phyloP scores from a whole-genome alignment of 2,797 vertebrate genomes.

The Malacoctenus gilli region DNA sequence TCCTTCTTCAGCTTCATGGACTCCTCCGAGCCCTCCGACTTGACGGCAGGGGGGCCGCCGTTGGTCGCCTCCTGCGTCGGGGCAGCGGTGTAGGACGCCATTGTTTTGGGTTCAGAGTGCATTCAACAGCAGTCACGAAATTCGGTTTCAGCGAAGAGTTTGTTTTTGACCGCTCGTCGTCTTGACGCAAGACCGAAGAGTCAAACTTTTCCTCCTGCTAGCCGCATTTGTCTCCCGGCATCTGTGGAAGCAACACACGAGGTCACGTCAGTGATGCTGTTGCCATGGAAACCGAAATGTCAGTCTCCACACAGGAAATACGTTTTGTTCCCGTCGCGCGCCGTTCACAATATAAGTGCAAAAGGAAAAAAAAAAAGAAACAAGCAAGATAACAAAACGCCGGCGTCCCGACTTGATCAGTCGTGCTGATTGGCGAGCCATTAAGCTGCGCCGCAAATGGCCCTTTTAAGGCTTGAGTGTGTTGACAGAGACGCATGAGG shows the following conservation, averaged over 20 bases:
- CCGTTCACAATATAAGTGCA: too few species aligned
- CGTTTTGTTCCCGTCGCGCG: constrained; percentile 7
- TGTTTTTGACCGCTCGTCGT: too few species aligned
- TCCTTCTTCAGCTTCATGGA: constrained; percentile 91
- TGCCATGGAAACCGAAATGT: constrained; percentile 27
- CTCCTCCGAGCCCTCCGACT: constrained; percentile 56
- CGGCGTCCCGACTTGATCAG: constrained; percentile 43
- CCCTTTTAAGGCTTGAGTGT: constrained; percentile 82
- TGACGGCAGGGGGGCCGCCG: constrained; percentile 35
- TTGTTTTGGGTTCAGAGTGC: constrained; percentile 53
- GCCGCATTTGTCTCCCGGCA: constrained; percentile 64
- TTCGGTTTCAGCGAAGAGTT: too few species aligned
- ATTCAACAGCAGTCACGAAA: too few species aligned
- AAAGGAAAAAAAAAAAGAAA: too few species aligned
- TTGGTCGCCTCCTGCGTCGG: constrained; percentile 64
- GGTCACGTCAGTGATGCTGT: constrained; percentile 49
- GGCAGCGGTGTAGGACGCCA: constrained; percentile 73
- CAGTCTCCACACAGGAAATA: constrained; percentile 12
- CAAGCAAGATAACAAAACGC: constrained; percentile 21
- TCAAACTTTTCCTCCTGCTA: constrained; percentile 38
- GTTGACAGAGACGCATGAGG: constrained; percentile 74
- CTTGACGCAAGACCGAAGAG: not conserved
- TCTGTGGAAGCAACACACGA: constrained; percentile 67
- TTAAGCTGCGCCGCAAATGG: constrained; percentile 74
- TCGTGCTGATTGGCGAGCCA: constrained; percentile 69